Conservation (phyloP, 2,888 invertebrate genomes). For the Hoplodrina blanda region DNA sequence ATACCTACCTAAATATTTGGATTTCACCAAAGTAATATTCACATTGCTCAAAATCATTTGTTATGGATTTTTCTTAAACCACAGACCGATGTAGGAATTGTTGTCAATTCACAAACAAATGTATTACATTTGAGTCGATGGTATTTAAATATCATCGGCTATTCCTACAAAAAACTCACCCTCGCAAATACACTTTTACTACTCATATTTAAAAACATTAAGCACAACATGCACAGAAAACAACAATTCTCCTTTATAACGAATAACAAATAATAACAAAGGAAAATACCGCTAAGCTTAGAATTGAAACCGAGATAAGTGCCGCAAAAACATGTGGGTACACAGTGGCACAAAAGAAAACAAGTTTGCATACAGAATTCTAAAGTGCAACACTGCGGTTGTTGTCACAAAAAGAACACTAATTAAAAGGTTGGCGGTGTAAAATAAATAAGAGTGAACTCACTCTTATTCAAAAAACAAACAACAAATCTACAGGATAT, state of each 20-base stretch:
- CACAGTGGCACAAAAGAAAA: conserved; percentile 35
- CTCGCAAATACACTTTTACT: background rate
- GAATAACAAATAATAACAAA: conserved; percentile 33
- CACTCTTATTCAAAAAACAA: too few relatives aligned
- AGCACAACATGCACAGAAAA: conserved; percentile 3
- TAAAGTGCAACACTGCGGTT: conserved; percentile 31
- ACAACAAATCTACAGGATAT: background rate
- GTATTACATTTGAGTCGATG: background rate
- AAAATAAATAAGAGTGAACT: conserved; percentile 22
- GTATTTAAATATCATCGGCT: background rate
- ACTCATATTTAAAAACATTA: conserved; percentile 7
- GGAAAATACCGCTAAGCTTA: conserved; percentile 39
- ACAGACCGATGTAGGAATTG: too few relatives aligned
- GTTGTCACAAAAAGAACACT: conserved; percentile 17
- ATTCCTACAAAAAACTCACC: background rate
- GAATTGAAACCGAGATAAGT: conserved; percentile 58
- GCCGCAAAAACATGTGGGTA: conserved; percentile 56
- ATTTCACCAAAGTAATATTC: too few relatives aligned
- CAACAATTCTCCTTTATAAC: conserved; percentile 13
- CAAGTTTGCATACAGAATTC: conserved; percentile 27
- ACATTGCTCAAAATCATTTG: too few relatives aligned
- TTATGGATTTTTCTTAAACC: too few relatives aligned
- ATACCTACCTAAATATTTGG: too few relatives aligned
- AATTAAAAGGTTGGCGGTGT: conserved; percentile 26
- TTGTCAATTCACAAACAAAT: background rate